Evolutionary conservation across 2,888 invertebrate species (phyloP).

Genomic region (Atrina japonica): DNA sequence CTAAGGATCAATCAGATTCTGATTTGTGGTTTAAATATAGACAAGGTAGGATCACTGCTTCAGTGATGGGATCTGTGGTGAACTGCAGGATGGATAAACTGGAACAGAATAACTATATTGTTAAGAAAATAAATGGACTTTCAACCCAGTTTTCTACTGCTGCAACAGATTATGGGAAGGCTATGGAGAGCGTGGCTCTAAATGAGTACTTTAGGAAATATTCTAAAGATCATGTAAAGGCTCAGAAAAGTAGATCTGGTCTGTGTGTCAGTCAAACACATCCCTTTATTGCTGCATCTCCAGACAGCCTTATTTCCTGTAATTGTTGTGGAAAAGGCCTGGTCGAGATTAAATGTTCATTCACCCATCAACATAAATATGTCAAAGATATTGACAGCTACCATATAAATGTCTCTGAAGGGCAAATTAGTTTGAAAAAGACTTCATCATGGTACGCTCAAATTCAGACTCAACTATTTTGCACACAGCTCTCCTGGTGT

Average conservation of each 20-base stretch:
- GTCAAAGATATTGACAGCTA: too few relatives aligned
- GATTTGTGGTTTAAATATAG: conserved; percentile 24
- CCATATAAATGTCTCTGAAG: conserved; percentile 5
- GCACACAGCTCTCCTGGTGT: conserved; percentile 16
- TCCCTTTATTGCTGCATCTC: conserved; percentile 31
- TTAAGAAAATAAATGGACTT: conserved; percentile 16
- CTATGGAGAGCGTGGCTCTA: conserved; percentile 28
- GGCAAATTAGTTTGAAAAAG: conserved; percentile 20
- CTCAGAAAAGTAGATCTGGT: conserved; percentile 22
- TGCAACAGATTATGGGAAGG: conserved; percentile 34
- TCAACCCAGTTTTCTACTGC: conserved; percentile 12
- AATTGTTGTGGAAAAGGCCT: conserved; percentile 32
- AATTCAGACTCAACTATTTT: conserved; percentile 28
- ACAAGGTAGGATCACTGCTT: conserved; percentile 28
- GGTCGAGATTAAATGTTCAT: conserved; percentile 27
- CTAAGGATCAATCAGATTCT: conserved; percentile 14
- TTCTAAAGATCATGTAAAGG: conserved; percentile 12
- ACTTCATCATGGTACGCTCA: conserved; percentile 24
- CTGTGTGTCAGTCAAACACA: conserved; percentile 7
- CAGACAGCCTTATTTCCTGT: conserved; percentile 22
- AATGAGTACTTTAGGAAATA: conserved; percentile 17
- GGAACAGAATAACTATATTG: conserved; percentile 15
- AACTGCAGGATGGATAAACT: conserved; percentile 29
- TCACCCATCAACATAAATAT: too few relatives aligned
- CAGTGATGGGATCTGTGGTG: conserved; percentile 18